A percentile compares a stretch with the other conserved stretches of the same genome.
Conservation (phyloP, 2,797 vertebrate genomes). For the Rhynchonycteris naso region DNA sequence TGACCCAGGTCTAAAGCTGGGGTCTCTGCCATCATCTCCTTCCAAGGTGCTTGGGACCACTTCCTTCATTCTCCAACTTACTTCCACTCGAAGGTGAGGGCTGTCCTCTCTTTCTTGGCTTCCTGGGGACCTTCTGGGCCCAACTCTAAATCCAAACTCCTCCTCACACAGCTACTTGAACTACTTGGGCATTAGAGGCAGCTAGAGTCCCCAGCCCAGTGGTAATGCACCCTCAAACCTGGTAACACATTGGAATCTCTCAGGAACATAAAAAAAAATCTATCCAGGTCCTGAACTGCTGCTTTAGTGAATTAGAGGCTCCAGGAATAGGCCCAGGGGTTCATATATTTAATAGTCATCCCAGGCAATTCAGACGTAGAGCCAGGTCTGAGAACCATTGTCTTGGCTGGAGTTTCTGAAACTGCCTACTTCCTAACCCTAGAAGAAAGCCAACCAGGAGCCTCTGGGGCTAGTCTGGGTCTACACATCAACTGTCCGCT, state of each 20-base stretch:
- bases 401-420: not conserved
- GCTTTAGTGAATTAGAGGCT: not conserved
- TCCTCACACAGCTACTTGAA: not conserved
- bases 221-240: not conserved
- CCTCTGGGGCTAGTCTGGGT: not conserved
- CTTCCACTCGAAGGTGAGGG: not conserved
- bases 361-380: not conserved
- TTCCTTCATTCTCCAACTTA: not conserved
- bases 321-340: not conserved
- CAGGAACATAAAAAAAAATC: not conserved
- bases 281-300: not conserved
- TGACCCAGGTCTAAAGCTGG: not conserved
- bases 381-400: not conserved
- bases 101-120: not conserved
- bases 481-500: not conserved
- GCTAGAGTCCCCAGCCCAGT: not conserved
- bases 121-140: not conserved
- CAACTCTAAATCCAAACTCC: not conserved
- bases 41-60: not conserved
- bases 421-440: not conserved
- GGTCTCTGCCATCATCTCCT: not conserved
- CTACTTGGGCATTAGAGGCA: not conserved
- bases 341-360: not conserved
- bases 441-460: not conserved
- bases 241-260: accelerated